These are phyloP conservation scores for Microtus ochrogaster DNA, from an alignment of 2,113 vertebrate genomes.

Conservation along the genomic window DNA sequence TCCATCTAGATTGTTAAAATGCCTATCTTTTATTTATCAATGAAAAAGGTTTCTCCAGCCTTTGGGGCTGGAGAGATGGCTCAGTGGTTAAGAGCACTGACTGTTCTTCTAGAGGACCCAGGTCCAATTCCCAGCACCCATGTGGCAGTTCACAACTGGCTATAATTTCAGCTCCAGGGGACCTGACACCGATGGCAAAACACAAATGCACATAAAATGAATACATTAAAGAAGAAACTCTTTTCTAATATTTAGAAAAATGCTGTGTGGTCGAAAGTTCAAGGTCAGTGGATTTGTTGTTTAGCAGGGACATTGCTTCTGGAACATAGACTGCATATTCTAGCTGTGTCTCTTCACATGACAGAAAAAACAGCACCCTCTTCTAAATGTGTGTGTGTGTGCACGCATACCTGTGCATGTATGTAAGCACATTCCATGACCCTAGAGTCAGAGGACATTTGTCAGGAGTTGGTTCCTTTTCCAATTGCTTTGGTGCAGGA, in stretches of 20 bases:
- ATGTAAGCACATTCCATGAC: neutral
- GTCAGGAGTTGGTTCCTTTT: neutral
- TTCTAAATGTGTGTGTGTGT: neutral
- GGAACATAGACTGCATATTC: neutral
- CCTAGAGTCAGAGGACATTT: neutral
- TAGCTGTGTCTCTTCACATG: neutral
- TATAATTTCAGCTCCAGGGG: too few species aligned
- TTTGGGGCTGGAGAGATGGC: too few species aligned
- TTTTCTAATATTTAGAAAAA: too few species aligned
- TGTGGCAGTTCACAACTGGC: too few species aligned
- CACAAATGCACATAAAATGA: too few species aligned
- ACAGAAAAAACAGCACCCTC: neutral
- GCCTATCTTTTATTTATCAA: neutral
- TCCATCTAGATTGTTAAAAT: neutral
- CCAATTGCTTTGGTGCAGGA: neutral
- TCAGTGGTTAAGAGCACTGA: too few species aligned
- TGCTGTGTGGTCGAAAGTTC: neutral
- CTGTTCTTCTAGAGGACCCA: too few species aligned
- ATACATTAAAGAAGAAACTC: too few species aligned
- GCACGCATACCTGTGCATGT: too few species aligned
- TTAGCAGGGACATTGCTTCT: neutral
- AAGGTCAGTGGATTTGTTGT: neutral
- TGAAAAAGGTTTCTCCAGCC: too few species aligned
- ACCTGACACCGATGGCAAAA: too few species aligned
- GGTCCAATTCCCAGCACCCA: too few species aligned